Conservation (phyloP, 2,113 vertebrate genomes). For the Oxyruncus cristatus region DNA sequence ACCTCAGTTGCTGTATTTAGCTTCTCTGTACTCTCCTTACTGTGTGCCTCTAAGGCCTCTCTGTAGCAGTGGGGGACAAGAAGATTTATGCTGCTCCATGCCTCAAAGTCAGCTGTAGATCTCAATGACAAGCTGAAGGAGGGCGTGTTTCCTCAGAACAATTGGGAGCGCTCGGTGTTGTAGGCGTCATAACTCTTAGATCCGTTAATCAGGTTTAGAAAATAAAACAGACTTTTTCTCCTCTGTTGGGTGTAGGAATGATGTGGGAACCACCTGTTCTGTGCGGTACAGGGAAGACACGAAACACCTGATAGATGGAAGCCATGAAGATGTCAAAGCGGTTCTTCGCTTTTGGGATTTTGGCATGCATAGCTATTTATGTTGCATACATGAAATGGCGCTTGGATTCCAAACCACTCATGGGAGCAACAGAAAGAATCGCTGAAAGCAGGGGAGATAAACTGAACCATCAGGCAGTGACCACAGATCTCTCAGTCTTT, state of each 20-base stretch:
- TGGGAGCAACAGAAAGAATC: constrained; percentile 31
- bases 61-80: not conserved
- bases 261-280: not conserved
- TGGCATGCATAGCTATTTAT: constrained; percentile 79
- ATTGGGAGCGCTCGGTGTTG: fast-evolving
- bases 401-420: constrained; percentile 51
- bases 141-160: not conserved
- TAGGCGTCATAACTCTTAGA: not conserved
- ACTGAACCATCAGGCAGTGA: not conserved
- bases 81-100: not conserved
- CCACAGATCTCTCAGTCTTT: constrained; percentile 52
- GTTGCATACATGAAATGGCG: constrained; percentile 83
- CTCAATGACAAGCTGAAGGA: not conserved
- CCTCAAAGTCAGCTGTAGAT: not conserved
- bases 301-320: constrained; percentile 36
- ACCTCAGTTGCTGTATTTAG: not conserved
- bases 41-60: not conserved
- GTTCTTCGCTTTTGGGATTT: constrained; percentile 75
- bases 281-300: not conserved
- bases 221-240: not conserved
- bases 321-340: constrained; percentile 85
- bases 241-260: not conserved
- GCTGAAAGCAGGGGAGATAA: constrained; percentile 1
- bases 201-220: not conserved
- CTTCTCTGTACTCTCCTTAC: not conserved